A percentile compares a stretch with the other conserved stretches of the same genome.
These are phyloP conservation scores for Balaeniceps rex DNA, from an alignment of 2,113 vertebrate species.

Conservation along the genomic window DNA sequence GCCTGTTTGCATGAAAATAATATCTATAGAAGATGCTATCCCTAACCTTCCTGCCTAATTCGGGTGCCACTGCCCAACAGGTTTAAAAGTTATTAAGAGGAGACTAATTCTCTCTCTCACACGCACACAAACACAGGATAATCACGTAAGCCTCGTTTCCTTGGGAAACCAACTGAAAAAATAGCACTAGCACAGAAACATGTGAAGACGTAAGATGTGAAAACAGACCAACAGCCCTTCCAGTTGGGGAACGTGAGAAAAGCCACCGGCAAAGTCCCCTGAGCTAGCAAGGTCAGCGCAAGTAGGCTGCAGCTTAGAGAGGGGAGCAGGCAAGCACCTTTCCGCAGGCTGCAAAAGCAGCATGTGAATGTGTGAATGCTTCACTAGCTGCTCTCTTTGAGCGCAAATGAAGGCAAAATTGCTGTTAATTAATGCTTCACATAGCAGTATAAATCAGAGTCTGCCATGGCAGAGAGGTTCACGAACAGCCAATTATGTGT, in stretches of 20 bases:
- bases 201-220: not conserved
- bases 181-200: not conserved
- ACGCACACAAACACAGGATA: not conserved
- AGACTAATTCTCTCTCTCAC: not conserved
- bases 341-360: not conserved
- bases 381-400: not conserved
- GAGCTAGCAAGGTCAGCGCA: not conserved
- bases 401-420: not conserved
- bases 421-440: constrained; percentile 7
- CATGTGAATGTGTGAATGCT: not conserved
- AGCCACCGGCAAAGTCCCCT: not conserved
- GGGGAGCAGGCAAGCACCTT: not conserved
- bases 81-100: not conserved
- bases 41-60: not conserved
- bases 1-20: not conserved
- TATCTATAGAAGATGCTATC: not conserved
- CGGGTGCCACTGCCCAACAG: not conserved
- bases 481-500: not conserved
- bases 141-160: not conserved
- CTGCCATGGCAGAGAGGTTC: not conserved
- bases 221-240: not conserved
- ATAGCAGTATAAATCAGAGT: not conserved
- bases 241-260: not conserved
- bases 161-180: constrained; percentile 1
- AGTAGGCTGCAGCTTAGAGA: not conserved